A percentile compares a stretch with the other conserved stretches of the same genome.
phyloP scores from a whole-genome alignment of 1,140 invertebrate species.

The Atta cephalotes region DNA sequence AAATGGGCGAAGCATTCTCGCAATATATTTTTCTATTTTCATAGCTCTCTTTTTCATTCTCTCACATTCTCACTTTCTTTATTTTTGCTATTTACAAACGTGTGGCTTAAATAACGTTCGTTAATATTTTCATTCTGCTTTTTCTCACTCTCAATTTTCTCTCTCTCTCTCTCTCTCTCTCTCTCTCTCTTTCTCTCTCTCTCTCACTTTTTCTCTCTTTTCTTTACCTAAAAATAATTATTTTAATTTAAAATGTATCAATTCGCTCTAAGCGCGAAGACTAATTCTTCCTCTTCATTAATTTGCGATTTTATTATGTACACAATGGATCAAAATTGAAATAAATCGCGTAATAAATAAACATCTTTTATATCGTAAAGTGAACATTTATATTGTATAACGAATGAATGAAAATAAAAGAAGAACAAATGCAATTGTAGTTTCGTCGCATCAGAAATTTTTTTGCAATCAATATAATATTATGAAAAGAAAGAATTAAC shows the following conservation, averaged over 20 bases:
- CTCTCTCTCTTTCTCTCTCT: conserved; percentile 32
- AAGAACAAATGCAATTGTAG: neutral
- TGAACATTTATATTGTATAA: neutral
- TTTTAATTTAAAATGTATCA: conserved; percentile 50
- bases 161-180: conserved; percentile 41
- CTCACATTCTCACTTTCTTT: conserved; percentile 41
- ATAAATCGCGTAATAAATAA: neutral
- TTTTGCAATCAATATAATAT: conserved; percentile 6
- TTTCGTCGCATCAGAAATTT: neutral
- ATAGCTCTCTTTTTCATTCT: conserved; percentile 43
- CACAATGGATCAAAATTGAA: conserved; percentile 34
- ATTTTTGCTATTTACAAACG: conserved; percentile 73
- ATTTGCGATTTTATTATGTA: conserved; percentile 23
- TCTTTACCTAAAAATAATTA: conserved; percentile 75
- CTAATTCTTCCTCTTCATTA: conserved; percentile 26
- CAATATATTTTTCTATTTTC: conserved; percentile 33
- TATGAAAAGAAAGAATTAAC: neutral
- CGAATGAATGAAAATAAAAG: neutral
- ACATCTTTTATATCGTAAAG: neutral
- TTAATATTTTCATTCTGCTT: conserved; percentile 46
- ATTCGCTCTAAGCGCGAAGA: neutral
- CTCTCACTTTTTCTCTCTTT: conserved; percentile 9
- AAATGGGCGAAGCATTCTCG: conserved; percentile 61
- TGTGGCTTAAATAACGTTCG: conserved; percentile 71
- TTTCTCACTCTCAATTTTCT: conserved; percentile 53